These are phyloP conservation scores for Sceloporus undulatus DNA, from an alignment of 2,113 vertebrate genomes.

Conservation along the genomic window DNA sequence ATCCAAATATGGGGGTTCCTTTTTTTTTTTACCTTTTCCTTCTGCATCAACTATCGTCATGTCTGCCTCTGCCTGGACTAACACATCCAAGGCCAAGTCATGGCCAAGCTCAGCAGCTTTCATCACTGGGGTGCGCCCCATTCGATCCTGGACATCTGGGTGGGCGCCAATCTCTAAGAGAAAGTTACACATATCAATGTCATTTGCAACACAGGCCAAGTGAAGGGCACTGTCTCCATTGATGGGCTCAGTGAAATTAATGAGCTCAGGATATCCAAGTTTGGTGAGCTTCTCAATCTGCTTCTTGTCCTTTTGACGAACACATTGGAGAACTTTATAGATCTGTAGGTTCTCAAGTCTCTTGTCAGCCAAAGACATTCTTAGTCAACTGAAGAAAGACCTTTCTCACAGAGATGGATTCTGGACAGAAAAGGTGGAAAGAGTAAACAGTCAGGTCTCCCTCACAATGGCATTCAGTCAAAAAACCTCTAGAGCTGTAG, in stretches of 20 bases:
- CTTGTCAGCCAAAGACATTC: conserved; percentile 76
- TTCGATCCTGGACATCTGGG: conserved; percentile 85
- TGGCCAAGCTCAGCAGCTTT: conserved; percentile 89
- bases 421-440: conserved; percentile 47
- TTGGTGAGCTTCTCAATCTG: conserved; percentile 86
- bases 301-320: conserved; percentile 80
- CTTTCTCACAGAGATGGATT: conserved; percentile 50
- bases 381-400: conserved; percentile 26
- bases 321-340: conserved; percentile 89
- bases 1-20: conserved; percentile 6
- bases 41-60: conserved; percentile 86
- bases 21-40: conserved; percentile 86
- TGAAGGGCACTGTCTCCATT: conserved; percentile 86
- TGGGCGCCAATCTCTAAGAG: conserved; percentile 84
- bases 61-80: conserved; percentile 83
- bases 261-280: conserved; percentile 84
- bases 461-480: not conserved
- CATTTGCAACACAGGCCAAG: conserved; percentile 83
- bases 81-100: conserved; percentile 79
- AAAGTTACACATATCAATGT: conserved; percentile 85
- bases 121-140: conserved; percentile 88
- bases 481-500: not conserved
- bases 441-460: not conserved
- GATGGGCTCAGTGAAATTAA: conserved; percentile 88
- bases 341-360: conserved; percentile 87